Evolutionary conservation across 2,797 vertebrate species (phyloP), one percentile per base, ranked within the genome.

Genomic region (Eremophila alpestris): DNA sequence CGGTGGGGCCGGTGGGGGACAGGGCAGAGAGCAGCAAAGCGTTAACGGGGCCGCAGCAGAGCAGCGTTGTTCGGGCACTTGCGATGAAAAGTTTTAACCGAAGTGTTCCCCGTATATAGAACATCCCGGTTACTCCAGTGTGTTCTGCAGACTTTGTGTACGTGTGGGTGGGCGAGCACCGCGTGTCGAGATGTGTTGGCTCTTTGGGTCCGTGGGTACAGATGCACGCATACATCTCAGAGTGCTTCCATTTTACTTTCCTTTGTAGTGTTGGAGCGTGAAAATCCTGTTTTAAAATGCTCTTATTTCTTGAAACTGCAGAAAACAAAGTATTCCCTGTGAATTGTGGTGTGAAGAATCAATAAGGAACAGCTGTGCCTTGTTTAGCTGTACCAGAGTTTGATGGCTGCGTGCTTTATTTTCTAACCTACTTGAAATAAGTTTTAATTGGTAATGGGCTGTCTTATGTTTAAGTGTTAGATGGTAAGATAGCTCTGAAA

Each of bases 211-310:
- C 38, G 0, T 32, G 1, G 2, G 45, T n/a, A 3, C 45, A 7
- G 21, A 10, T 11, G 7, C 2, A 3, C 9, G 5, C 34, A 2
- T 54, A 0, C 52, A 2, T 11, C 11, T 43, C 30, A 0, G 14
- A n/a, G 24, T 26, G 29, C 36, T 92, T 45, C 59, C 27, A 5
- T 65, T 76, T 67, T 45, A 21, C 13, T 54, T 14, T 20, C 27
- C 40, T 67, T 36, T 32, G 34, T 45, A 22, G 29, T 21, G 9
- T 0, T 10, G 18, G 16, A 45, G 45, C 46, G 26, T 56, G 51
- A 79, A 94, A 74, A 27, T 19, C 5, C 24, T 9, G 5, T 40
- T 76, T 41, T 7, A 23, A 71, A 67, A 16, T 5, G 2, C 15
- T 45, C 27, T 0, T 40, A 1, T 81, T 91, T 75, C 62, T 43